Conservation (phyloP, 2,113 vertebrate species). For the Brevimyrus niger region DNA sequence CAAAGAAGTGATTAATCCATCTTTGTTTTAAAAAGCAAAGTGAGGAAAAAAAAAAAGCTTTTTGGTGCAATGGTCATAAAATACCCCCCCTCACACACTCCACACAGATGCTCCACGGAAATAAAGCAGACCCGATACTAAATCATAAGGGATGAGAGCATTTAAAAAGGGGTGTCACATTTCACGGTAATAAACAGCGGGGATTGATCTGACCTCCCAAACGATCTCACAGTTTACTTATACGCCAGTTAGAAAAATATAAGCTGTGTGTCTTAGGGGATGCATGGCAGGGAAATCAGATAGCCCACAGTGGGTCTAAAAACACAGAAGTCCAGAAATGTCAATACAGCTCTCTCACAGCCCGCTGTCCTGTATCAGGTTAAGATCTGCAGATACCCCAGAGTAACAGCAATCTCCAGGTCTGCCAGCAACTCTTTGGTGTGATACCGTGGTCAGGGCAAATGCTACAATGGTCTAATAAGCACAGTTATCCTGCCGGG, state of each 20-base stretch:
- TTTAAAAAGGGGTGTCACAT: conserved; percentile 93
- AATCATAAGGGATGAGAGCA: conserved; percentile 81
- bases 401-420: conserved; percentile 35
- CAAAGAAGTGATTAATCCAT: conserved; percentile 69
- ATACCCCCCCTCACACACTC: conserved; percentile 38
- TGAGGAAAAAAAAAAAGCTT: conserved; percentile 58
- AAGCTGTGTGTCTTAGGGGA: conserved; percentile 72
- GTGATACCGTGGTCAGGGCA: conserved; percentile 25
- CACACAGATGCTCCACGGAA: conserved; percentile 49
- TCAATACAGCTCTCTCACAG: conserved; percentile 70
- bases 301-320: conserved; percentile 73
- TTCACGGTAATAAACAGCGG: conserved; percentile 96
- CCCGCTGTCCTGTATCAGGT: conserved; percentile 33
- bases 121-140: conserved; percentile 67
- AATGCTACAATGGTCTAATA: background rate
- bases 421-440: conserved; percentile 44
- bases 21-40: conserved; percentile 70
- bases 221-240: conserved; percentile 82
- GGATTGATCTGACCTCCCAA: conserved; percentile 92
- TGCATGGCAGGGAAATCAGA: conserved; percentile 82
- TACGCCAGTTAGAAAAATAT: conserved; percentile 80
- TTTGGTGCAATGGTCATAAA: conserved; percentile 66
- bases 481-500: conserved; percentile 12
- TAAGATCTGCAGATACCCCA: conserved; percentile 33
- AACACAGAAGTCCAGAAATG: conserved; percentile 55